Percentiles rank a stretch among this genome's conserved stretches.
Evolutionary conservation across 2,888 invertebrate genomes (phyloP).

Genomic region (Alcis repandata): DNA sequence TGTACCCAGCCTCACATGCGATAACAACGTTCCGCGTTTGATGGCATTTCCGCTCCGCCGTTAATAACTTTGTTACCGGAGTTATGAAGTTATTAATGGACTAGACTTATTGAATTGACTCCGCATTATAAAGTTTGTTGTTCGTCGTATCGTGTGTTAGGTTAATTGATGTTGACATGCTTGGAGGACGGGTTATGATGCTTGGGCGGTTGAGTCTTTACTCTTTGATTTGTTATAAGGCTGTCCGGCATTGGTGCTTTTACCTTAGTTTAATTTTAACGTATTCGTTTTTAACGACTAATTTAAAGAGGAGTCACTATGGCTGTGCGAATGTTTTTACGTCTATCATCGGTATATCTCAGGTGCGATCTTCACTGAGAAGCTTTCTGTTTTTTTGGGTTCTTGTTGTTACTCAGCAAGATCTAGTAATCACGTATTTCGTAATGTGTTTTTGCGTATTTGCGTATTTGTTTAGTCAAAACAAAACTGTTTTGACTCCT

Average conservation of each 20-base stretch:
- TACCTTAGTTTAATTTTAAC: neutral
- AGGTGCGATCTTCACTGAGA: too few species aligned
- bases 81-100: conserved; percentile 43
- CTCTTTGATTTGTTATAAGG: neutral
- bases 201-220: neutral
- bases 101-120: conserved; percentile 33
- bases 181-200: neutral
- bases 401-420: too few species aligned
- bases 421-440: too few species aligned
- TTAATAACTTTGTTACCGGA: conserved; percentile 44
- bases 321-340: too few species aligned
- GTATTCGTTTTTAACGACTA: too few species aligned
- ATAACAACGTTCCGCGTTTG: conserved; percentile 44
- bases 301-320: too few species aligned
- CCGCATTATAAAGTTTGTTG: conserved; percentile 40
- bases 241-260: too few species aligned
- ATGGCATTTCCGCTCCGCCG: conserved; percentile 40
- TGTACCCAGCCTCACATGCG: conserved; percentile 5
- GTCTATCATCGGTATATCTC: too few species aligned
- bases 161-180: conserved; percentile 12
- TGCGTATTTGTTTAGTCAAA: too few species aligned
- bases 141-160: conserved; percentile 3
- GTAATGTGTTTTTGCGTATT: too few species aligned
- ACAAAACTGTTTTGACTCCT: too few species aligned
- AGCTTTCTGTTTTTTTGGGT: too few species aligned